Conservation (phyloP, 1,140 invertebrate genomes). For the Euschistus heros region DNA sequence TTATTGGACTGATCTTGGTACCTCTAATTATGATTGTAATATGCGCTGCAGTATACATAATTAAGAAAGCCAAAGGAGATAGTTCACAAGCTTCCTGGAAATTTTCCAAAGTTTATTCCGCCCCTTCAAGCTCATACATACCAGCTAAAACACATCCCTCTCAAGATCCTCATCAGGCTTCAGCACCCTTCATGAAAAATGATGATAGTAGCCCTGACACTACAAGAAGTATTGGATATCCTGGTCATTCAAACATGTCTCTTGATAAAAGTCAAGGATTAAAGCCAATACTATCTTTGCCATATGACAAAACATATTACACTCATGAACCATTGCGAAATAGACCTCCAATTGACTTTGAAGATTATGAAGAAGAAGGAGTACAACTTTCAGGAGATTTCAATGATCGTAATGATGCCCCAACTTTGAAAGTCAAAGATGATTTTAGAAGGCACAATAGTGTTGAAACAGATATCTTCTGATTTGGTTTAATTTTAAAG, state of each 20-base stretch:
- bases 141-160: too few species aligned
- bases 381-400: not conserved
- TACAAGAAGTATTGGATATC: not conserved
- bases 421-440: not conserved
- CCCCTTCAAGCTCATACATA: not conserved
- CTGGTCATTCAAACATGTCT: not conserved
- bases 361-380: slow-evolving; percentile 4
- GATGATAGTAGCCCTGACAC: not conserved
- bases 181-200: not conserved
- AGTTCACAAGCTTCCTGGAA: slow-evolving; percentile 14
- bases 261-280: not conserved
- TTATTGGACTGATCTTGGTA: slow-evolving; percentile 39
- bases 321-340: slow-evolving; percentile 16
- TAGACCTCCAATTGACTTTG: not conserved
- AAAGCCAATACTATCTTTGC: not conserved
- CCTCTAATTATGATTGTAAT: slow-evolving; percentile 41
- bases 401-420: not conserved
- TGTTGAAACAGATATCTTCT: slow-evolving; percentile 11
- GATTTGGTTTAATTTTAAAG: not conserved
- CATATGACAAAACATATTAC: slow-evolving; percentile 4
- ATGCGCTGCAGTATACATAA: slow-evolving; percentile 45
- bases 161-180: not conserved
- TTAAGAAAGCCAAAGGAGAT: slow-evolving; percentile 1
- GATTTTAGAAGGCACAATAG: slow-evolving; percentile 6
- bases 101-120: not conserved